Evolutionary conservation across 2,113 vertebrate species (phyloP).

Genomic region (Gymnocephalus cernua): DNA sequence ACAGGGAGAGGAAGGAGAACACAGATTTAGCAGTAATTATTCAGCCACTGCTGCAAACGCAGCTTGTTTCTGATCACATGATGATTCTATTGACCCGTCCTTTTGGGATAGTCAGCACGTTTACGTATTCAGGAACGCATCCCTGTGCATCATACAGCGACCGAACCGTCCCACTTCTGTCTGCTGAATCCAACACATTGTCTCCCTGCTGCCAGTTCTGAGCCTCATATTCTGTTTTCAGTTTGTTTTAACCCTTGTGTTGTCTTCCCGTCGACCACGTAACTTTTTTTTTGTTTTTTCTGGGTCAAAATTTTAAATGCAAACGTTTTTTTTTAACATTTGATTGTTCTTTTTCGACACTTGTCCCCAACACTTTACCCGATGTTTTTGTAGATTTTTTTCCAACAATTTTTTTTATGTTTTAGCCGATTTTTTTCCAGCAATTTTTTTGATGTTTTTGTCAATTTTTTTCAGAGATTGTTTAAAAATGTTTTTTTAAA

Average conservation of each 20-base stretch:
- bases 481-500: too few species aligned
- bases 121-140: conserved; percentile 11
- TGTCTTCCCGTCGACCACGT: too few species aligned
- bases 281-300: too few species aligned
- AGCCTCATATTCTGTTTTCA: background rate
- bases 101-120: conserved; percentile 16
- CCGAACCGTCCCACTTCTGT: background rate
- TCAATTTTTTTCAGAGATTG: too few species aligned
- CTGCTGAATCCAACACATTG: background rate
- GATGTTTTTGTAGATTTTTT: too few species aligned
- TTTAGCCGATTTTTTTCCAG: too few species aligned
- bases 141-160: conserved; percentile 22
- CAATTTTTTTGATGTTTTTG: too few species aligned
- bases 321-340: too few species aligned
- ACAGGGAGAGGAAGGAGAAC: background rate
- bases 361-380: too few species aligned
- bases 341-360: too few species aligned
- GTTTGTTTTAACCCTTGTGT: too few species aligned
- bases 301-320: too few species aligned
- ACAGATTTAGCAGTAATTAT: conserved; percentile 8
- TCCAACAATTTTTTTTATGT: rapidly evolving
- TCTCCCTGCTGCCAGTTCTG: background rate
- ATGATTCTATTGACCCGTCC: conserved; percentile 13
- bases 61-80: conserved; percentile 12
- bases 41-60: conserved; percentile 11